These are phyloP conservation scores for Mola mola DNA, from an alignment of 2,113 vertebrate genomes.

Conservation along the genomic window DNA sequence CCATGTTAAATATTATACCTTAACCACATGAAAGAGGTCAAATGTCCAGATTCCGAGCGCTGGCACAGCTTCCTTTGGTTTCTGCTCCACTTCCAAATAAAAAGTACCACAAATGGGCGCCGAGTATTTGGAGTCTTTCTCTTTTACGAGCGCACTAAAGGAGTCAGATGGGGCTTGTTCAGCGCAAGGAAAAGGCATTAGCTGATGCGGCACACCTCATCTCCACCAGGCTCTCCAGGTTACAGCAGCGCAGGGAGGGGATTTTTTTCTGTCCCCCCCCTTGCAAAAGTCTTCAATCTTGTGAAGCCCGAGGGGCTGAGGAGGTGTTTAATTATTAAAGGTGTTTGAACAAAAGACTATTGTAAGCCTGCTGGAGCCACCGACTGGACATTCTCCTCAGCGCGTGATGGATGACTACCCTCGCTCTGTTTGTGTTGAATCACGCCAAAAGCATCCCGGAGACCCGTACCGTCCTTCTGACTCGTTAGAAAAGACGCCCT, in stretches of 20 bases:
- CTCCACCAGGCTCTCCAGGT: slow-evolving; percentile 64
- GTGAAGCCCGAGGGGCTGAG: slow-evolving; percentile 67
- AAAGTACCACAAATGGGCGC: slow-evolving; percentile 1
- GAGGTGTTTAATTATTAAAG: slow-evolving; percentile 85
- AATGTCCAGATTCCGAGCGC: too few relatives aligned
- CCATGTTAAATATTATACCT: too few relatives aligned
- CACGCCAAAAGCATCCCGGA: slow-evolving; percentile 58
- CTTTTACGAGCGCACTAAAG: slow-evolving; percentile 65
- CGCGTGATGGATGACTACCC: slow-evolving; percentile 68
- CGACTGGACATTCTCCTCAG: slow-evolving; percentile 73
- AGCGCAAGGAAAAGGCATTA: slow-evolving; percentile 90
- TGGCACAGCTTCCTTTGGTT: too few relatives aligned
- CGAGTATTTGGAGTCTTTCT: slow-evolving; percentile 38
- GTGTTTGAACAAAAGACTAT: slow-evolving; percentile 82
- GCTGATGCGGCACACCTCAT: slow-evolving; percentile 61
- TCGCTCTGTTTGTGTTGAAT: slow-evolving; percentile 59
- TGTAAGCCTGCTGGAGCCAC: slow-evolving; percentile 77
- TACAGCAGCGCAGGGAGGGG: slow-evolving; percentile 49
- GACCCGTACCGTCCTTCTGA: slow-evolving; percentile 22
- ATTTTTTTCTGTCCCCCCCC: slow-evolving; percentile 19
- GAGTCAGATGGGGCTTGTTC: slow-evolving; percentile 88
- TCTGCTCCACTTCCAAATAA: neutral
- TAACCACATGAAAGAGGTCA: too few relatives aligned
- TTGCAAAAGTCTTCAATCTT: slow-evolving; percentile 74
- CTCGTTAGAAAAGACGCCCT: slow-evolving; percentile 26